Base-by-base conservation (phyloP, 2,797 vertebrate genomes). In the Mormyrus hasselquistii region DNA sequence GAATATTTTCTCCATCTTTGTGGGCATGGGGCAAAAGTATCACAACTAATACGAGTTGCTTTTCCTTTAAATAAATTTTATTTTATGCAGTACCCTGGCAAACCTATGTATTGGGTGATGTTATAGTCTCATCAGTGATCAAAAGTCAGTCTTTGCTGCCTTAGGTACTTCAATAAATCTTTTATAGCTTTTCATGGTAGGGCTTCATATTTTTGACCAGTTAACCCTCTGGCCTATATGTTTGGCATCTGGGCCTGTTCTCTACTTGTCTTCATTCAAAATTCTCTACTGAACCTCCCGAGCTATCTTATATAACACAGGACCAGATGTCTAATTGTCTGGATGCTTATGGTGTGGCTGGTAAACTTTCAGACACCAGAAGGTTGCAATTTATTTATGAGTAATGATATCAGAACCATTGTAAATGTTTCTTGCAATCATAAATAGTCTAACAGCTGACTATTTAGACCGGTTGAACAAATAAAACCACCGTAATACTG, bases 181-280 rank as follows among this genome's bases (percentile, higher is more conserved):
- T 22, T 49, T 49, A 47, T 76, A 49, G 9, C 12, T 12, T 29
- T 50, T 86, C 44, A 16, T 22, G 7, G 0, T 19, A 8, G 9
- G 29, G 50, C 4, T 50, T 29, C 22, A 34, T 16, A 12, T 57
- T 84, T 50, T 82, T 38, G 65, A 93, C 94, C 94, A 94, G 94
- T 95, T 97, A 96, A 97, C 96, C 96, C 91, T 85, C 90, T 94
- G 94, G 94, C 95, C 95, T 95, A 94, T 94, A 93, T 96, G 96
- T 97, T 95, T 94, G 95, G 95, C 94, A 96, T 96, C 97, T 94
- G 95, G 95, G 95, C 12, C 95, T 94, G 94, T 92, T 95, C 94
- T 93, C 95, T 95, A 92, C 93, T 95, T 96, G 96, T 93, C 91
- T 93, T 94, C 90, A 59, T 91, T 90, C 90, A 88, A 38, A 69